Evolutionary conservation across 37 sponge, comb jelly and placozoan genomes (phyloP), one percentile per base, ranked within the genome.

Genomic region (Aplysina aerophoba): DNA sequence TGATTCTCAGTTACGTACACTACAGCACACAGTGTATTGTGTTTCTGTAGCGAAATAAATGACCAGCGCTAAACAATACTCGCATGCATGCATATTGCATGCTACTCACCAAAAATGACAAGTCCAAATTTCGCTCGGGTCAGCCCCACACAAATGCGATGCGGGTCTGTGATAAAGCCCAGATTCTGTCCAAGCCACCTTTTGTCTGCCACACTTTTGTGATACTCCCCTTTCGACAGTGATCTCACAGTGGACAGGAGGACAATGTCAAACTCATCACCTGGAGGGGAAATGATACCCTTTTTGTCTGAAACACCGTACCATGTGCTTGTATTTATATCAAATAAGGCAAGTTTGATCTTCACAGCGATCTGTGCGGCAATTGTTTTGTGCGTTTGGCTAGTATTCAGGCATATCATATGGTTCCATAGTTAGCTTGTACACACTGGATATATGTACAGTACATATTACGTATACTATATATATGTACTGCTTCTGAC

Each of bases 241-340:
- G 93, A 90, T 0, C 93, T 65, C 17, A 93, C 93, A 30, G 88
- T 87, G 53, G 90, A 89, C 73, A 93, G 64, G 21, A 93, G 85
- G 25, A 93, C 93, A 77, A 86, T 59, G 3, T 89, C 92, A 92
- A 73, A 89, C 33, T 92, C 92, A 92, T 92, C 87, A 57, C 92
- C 92, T 92, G 24, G 8, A 11, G 8, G 50, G 8, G 50, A 44
- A 44, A 44, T 11, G 8, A n/a, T n/a, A n/a, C n/a, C n/a, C n/a
- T n/a, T n/a, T n/a, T n/a, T n/a, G n/a, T n/a, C n/a, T n/a, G n/a
- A n/a, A n/a, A n/a, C n/a, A n/a, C n/a, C n/a, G n/a, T n/a, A n/a
- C n/a, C n/a, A n/a, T n/a, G n/a, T n/a, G n/a, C n/a, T n/a, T n/a
- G n/a, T n/a, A n/a, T n/a, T n/a, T n/a, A n/a, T n/a, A n/a, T n/a